Evolutionary conservation across 2,888 invertebrate species (phyloP).

Genomic region (Aspidapion aeneum): DNA sequence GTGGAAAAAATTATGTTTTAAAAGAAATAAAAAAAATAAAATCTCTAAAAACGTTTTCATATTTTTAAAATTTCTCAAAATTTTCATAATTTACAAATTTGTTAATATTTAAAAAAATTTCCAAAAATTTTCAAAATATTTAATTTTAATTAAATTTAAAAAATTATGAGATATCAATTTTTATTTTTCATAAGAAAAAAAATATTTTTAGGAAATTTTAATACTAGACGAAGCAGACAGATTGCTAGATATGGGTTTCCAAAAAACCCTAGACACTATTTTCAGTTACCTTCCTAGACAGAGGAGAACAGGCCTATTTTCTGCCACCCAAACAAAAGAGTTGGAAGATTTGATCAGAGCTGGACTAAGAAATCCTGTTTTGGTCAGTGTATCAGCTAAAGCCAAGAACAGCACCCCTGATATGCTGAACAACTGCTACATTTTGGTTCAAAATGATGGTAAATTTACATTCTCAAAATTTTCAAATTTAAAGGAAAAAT

Average conservation of each 20-base stretch:
- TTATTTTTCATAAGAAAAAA: too few relatives aligned
- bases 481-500: too few relatives aligned
- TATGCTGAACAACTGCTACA: slow-evolving; percentile 74
- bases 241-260: slow-evolving; percentile 90
- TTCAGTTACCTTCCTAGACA: slow-evolving; percentile 89
- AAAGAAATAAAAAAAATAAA: too few relatives aligned
- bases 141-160: too few relatives aligned
- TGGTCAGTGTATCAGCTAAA: slow-evolving; percentile 88
- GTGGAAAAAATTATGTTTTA: too few relatives aligned
- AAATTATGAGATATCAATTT: too few relatives aligned
- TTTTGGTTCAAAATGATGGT: slow-evolving; percentile 68
- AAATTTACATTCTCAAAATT: too few relatives aligned
- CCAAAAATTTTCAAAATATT: too few relatives aligned
- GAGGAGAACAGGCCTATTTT: slow-evolving; percentile 95
- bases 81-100: too few relatives aligned
- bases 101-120: too few relatives aligned
- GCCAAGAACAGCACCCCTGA: slow-evolving; percentile 69
- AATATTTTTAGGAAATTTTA: slow-evolving; percentile 81
- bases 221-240: slow-evolving; percentile 97
- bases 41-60: too few relatives aligned
- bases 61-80: too few relatives aligned
- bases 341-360: slow-evolving; percentile 82
- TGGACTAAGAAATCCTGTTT: slow-evolving; percentile 89
- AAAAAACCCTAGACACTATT: slow-evolving; percentile 79
- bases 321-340: slow-evolving; percentile 97